phyloP scores from a whole-genome alignment of 2,888 invertebrate genomes.

The Athalia cordata region DNA sequence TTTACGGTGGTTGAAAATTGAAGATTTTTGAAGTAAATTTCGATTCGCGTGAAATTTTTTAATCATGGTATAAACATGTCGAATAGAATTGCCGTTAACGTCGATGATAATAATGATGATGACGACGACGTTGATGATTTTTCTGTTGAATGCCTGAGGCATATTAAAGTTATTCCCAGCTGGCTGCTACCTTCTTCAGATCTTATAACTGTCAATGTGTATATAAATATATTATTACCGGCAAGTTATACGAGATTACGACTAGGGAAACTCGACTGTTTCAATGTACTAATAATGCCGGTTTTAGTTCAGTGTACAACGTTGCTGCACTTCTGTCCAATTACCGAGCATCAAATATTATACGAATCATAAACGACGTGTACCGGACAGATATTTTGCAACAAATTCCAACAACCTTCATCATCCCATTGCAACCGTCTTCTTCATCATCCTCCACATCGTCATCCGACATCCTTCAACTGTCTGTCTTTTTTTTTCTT shows the following conservation, averaged over 20 bases:
- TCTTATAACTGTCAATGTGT: conserved; percentile 29
- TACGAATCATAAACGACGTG: conserved; percentile 20
- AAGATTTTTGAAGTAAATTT: no score
- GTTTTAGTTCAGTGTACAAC: not conserved
- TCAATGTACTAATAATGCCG: not conserved
- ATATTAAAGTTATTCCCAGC: not conserved
- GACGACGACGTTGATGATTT: no score
- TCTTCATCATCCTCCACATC: no score
- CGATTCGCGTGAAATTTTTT: no score
- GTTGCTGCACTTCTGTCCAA: conserved; percentile 21
- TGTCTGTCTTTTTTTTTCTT: not conserved
- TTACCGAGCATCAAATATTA: conserved; percentile 15
- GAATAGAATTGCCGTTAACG: no score
- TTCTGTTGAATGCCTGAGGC: not conserved
- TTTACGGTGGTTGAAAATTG: no score
- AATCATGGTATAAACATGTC: no score
- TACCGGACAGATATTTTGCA: conserved; percentile 13
- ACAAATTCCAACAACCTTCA: conserved; percentile 7
- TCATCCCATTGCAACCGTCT: no score
- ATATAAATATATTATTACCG: not conserved
- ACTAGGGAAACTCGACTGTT: conserved; percentile 5
- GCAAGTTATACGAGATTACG: not conserved
- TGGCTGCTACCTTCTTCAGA: not conserved
- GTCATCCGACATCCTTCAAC: not conserved
- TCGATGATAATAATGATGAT: no score